A percentile compares a stretch with the other conserved stretches of the same genome.
phyloP scores from a whole-genome alignment of 2,113 vertebrate genomes.

The Spizaetus ornatus region DNA sequence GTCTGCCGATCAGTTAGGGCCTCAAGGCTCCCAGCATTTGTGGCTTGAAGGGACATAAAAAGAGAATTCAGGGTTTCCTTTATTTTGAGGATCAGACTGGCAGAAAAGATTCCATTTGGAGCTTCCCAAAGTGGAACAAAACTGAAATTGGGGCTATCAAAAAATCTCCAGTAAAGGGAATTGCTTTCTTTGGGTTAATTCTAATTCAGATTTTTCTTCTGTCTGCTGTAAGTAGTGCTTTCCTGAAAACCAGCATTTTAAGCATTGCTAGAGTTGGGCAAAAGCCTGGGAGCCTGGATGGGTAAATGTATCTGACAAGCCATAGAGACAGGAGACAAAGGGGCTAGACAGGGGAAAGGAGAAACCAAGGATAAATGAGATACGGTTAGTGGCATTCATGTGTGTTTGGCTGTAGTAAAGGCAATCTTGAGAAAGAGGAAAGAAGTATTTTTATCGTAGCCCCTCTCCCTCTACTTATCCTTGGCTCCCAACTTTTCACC shows the following conservation, averaged over 20 bases:
- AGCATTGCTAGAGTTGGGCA: constrained; percentile 8
- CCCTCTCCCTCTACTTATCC: neutral
- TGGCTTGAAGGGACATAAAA: neutral
- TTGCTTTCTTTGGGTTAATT: neutral
- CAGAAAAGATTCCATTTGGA: neutral
- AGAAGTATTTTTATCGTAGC: neutral
- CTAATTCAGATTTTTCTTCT: neutral
- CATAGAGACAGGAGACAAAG: constrained; percentile 48
- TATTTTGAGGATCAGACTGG: neutral
- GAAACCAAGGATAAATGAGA: constrained; percentile 52
- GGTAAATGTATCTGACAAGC: constrained; percentile 48
- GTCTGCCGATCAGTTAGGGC: neutral
- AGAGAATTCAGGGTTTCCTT: neutral
- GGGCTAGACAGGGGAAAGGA: constrained; percentile 47
- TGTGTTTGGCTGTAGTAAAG: constrained; percentile 26
- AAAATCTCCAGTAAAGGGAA: neutral
- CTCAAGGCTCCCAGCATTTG: neutral
- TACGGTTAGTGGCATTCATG: neutral
- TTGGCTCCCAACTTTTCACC: neutral
- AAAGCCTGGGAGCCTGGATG: constrained; percentile 25
- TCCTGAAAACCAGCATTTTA: constrained; percentile 18
- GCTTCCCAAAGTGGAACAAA: neutral
- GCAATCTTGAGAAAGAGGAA: constrained; percentile 4
- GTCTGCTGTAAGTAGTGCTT: neutral
- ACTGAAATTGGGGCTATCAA: neutral